Conservation (phyloP, 1,140 invertebrate species). For the Ladona fulva region DNA sequence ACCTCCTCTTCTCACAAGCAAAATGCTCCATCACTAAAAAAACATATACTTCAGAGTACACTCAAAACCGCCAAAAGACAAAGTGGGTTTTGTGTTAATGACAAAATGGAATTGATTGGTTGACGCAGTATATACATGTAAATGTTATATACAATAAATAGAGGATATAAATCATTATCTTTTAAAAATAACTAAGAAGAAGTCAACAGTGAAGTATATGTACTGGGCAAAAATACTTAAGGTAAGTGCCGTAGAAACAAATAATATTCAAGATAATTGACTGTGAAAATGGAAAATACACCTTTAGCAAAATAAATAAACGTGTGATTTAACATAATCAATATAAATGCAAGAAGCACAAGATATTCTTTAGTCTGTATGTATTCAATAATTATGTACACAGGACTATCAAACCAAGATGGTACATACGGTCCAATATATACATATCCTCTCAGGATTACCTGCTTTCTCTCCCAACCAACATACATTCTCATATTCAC, state of each 20-base stretch:
- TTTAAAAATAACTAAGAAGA: constrained; percentile 18
- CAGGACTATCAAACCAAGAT: not conserved
- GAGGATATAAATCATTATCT: constrained; percentile 23
- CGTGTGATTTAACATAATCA: constrained; percentile 23
- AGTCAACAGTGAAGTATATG: constrained; percentile 25
- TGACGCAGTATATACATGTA: constrained; percentile 1
- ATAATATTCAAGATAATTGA: constrained; percentile 39
- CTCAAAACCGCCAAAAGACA: constrained; percentile 18
- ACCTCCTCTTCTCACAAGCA: constrained; percentile 3
- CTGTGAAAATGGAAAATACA: constrained; percentile 18
- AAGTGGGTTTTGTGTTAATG: constrained; percentile 9
- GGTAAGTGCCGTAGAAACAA: constrained; percentile 52
- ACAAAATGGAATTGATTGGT: not conserved
- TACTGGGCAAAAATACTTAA: constrained; percentile 19
- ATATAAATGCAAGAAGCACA: constrained; percentile 23
- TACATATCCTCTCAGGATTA: not conserved
- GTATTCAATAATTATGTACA: constrained; percentile 11
- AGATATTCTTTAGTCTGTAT: constrained; percentile 17
- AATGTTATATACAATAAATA: constrained; percentile 5
- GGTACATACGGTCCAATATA: not conserved
- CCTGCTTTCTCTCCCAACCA: not conserved
- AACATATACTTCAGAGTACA: constrained; percentile 25
- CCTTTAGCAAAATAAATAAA: constrained; percentile 23
- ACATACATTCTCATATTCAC: not conserved
- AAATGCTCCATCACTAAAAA: constrained; percentile 11